Evolutionary conservation across 2,888 invertebrate species (phyloP), one percentile per base, ranked within the genome.

Genomic region (Aradus depressus): DNA sequence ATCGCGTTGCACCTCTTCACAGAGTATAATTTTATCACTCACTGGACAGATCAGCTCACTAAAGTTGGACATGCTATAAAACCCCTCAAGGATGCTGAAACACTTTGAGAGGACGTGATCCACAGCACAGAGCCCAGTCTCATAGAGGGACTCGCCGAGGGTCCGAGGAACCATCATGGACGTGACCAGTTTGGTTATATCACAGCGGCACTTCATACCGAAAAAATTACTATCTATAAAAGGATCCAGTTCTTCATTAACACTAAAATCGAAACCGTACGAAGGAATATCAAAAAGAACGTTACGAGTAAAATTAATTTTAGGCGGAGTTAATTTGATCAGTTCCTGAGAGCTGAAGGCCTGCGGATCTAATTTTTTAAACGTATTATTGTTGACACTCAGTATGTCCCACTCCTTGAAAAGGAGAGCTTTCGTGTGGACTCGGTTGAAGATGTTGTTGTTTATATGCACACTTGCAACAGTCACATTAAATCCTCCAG

Each of bases 391-490:
- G 58, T 77, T 75, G 60, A 84, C 74, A 41, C 67, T 65, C 23
- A 84, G 69, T 60, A 69, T 73, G 62, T 77, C 80, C 77, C 80
- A 82, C 6, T 77, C 74, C 31, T 75, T 72, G n/a, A 85, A 66
- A 21, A 72, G 71, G 50, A 84, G 74, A n/a, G 79, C 79, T 50
- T 69, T 70, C 8, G 72, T 68, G 49, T 71, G 70, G 32, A 84
- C 71, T 41, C 66, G 68, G 47, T 72, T 70, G 60, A 85, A 80
- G 60, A 73, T 72, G 65, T 79, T 80, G 63, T 77, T 72, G 53
- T 70, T 66, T 49, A 84, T 73, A 22, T 70, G 69, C 4, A 77
- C 75, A 4, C 71, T 72, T 4, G 77, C 81, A 3, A 77, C 76
- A 2, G 77, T 78, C 31, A 75, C 72, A 60, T 77, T 76, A 54